These are phyloP conservation scores for Zosterops lateralis DNA, from an alignment of 2,113 vertebrate species.

Conservation along the genomic window DNA sequence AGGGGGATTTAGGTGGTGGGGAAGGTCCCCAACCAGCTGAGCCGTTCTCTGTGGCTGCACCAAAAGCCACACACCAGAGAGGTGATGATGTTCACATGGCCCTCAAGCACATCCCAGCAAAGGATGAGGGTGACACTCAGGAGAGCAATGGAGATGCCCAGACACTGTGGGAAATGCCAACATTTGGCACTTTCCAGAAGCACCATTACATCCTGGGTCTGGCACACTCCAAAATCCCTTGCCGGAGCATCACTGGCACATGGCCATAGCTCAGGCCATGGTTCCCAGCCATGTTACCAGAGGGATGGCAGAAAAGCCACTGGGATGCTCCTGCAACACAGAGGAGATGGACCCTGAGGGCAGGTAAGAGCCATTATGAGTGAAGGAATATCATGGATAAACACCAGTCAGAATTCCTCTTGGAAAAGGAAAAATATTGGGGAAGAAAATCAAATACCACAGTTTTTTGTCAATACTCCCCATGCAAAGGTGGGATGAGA, in stretches of 20 bases:
- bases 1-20: background rate
- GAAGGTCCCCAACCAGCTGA: accelerated
- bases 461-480: background rate
- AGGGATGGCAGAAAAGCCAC: background rate
- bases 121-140: accelerated
- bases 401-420: background rate
- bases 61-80: background rate
- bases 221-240: background rate
- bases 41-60: background rate
- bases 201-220: background rate
- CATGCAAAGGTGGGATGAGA: background rate
- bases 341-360: accelerated
- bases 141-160: background rate
- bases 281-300: accelerated
- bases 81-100: background rate
- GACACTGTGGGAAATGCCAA: background rate
- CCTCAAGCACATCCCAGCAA: background rate
- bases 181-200: background rate
- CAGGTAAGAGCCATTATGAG: accelerated
- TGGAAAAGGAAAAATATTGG: background rate
- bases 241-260: accelerated
- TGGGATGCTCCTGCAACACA: background rate
- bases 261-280: accelerated
- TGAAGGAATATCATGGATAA: accelerated
- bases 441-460: background rate